phyloP scores from a whole-genome alignment of 1,140 invertebrate species.

The Drosophila bocki region DNA sequence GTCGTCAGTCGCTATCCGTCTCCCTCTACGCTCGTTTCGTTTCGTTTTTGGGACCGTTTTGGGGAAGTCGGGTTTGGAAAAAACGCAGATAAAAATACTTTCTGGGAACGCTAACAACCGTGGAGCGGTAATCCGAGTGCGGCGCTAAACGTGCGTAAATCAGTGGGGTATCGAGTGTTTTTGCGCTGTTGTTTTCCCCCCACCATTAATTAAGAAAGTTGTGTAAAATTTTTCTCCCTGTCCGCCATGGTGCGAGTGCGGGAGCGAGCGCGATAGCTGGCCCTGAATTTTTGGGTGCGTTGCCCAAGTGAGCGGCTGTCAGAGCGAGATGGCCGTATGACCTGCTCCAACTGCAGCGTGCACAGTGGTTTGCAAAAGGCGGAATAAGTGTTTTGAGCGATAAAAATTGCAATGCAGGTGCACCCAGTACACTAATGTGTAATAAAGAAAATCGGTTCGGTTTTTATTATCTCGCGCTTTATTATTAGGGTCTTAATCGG shows the following conservation, averaged over 20 bases:
- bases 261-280: slow-evolving; percentile 64
- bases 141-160: slow-evolving; percentile 59
- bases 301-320: slow-evolving; percentile 41
- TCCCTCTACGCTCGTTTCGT: slow-evolving; percentile 74
- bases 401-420: slow-evolving; percentile 30
- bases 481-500: slow-evolving; percentile 6
- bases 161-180: slow-evolving; percentile 16
- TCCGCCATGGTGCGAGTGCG: slow-evolving; percentile 68
- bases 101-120: slow-evolving; percentile 28
- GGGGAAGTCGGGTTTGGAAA: slow-evolving; percentile 57
- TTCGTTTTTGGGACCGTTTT: slow-evolving; percentile 57
- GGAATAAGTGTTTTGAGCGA: slow-evolving; percentile 3
- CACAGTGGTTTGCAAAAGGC: slow-evolving; percentile 58
- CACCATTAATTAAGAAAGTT: slow-evolving; percentile 77
- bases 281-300: slow-evolving; percentile 77
- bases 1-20: slow-evolving; percentile 66
- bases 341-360: slow-evolving; percentile 60
- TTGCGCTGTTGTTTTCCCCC: slow-evolving; percentile 55
- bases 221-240: slow-evolving; percentile 73
- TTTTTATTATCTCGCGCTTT: slow-evolving; percentile 4
- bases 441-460: slow-evolving; percentile 7
- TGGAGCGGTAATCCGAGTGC: slow-evolving; percentile 23
- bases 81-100: slow-evolving; percentile 46
- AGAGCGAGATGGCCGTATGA: slow-evolving; percentile 54
- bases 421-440: neutral